phyloP scores from a whole-genome alignment of 2,113 vertebrate species.

The Misgurnus anguillicaudatus region DNA sequence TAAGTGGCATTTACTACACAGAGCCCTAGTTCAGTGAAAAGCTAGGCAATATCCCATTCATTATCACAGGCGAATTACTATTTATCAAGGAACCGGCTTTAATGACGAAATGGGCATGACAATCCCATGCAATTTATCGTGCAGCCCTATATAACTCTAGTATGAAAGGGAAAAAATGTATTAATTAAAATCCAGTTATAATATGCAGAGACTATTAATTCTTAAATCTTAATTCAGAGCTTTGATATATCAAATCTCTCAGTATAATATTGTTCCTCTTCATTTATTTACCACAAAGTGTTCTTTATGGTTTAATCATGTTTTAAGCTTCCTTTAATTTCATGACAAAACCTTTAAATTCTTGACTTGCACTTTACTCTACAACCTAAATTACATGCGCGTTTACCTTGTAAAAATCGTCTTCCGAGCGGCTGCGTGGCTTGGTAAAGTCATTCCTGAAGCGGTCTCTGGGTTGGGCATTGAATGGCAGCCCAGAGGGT shows the following conservation, averaged over 20 bases:
- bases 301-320: neutral
- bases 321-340: neutral
- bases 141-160: no score
- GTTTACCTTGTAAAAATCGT: conserved; percentile 78
- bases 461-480: conserved; percentile 78
- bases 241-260: neutral
- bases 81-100: no score
- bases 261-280: neutral
- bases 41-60: no score
- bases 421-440: conserved; percentile 69
- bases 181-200: neutral
- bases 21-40: no score
- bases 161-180: neutral
- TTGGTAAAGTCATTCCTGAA: conserved; percentile 81
- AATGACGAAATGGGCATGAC: no score
- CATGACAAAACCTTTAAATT: neutral
- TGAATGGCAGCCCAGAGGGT: conserved; percentile 79
- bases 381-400: neutral
- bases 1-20: no score
- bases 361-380: conserved; percentile 1
- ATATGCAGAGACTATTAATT: neutral
- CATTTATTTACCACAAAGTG: neutral
- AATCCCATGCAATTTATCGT: no score
- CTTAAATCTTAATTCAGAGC: neutral
- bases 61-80: no score